These are phyloP conservation scores for Microctonus brassicae DNA, from an alignment of 2,888 invertebrate genomes.

Conservation along the genomic window DNA sequence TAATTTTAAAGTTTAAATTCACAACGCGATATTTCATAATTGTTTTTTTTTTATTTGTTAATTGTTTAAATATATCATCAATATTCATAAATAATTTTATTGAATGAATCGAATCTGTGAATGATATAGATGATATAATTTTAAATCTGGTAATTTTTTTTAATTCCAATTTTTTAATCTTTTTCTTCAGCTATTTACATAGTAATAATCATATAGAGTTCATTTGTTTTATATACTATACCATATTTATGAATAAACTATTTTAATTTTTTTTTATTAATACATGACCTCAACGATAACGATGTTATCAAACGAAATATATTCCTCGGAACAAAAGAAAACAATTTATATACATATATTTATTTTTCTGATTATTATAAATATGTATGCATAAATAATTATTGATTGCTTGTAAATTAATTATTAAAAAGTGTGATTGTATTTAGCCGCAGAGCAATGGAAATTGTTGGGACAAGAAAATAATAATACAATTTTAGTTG, in stretches of 20 bases:
- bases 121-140: too few species aligned
- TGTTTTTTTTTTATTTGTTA: too few species aligned
- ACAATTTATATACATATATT: neutral
- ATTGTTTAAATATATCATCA: neutral
- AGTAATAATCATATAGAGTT: neutral
- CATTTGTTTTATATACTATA: neutral
- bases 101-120: too few species aligned
- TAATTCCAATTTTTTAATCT: too few species aligned
- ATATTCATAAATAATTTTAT: neutral
- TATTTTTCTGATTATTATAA: neutral
- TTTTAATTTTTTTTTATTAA: neutral
- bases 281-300: constrained; percentile 10
- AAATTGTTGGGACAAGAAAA: constrained; percentile 85
- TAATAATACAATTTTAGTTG: constrained; percentile 80
- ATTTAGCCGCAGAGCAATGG: constrained; percentile 77
- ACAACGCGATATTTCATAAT: too few species aligned
- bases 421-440: neutral
- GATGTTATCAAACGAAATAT: neutral
- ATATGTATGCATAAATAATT: neutral
- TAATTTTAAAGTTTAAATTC: too few species aligned
- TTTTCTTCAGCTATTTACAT: too few species aligned
- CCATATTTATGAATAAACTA: neutral
- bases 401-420: neutral
- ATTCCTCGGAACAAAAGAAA: neutral
- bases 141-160: too few species aligned